phyloP scores from a whole-genome alignment of 1,140 invertebrate genomes.

The Drosophila virilis region DNA sequence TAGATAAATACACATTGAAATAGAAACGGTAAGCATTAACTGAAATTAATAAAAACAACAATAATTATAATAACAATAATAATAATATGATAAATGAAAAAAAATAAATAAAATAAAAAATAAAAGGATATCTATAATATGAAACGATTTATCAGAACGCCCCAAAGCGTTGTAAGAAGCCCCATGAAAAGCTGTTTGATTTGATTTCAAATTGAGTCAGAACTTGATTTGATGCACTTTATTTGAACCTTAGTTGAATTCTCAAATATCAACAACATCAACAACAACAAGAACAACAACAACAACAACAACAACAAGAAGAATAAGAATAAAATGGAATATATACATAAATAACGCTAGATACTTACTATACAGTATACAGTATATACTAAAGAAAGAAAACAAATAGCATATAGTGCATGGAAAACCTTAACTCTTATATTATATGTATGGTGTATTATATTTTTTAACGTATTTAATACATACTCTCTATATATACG shows the following conservation, averaged over 20 bases:
- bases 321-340: constrained; percentile 22
- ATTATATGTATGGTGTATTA: constrained; percentile 83
- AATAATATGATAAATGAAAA: constrained; percentile 8
- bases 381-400: constrained; percentile 36
- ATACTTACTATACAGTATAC: constrained; percentile 12
- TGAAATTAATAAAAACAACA: constrained; percentile 30
- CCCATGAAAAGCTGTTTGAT: constrained; percentile 52
- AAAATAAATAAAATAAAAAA: constrained; percentile 10
- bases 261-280: constrained; percentile 60
- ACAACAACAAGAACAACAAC: constrained; percentile 22
- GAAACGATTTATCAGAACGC: constrained; percentile 4
- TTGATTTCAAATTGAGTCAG: constrained; percentile 43
- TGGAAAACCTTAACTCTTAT: constrained; percentile 72
- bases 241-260: constrained; percentile 63
- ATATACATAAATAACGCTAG: constrained; percentile 36
- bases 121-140: constrained; percentile 5
- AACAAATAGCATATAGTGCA: constrained; percentile 63
- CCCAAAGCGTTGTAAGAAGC: constrained; percentile 26
- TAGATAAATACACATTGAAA: constrained; percentile 64
- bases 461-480: constrained; percentile 81
- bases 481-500: constrained; percentile 65
- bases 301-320: constrained; percentile 22
- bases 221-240: constrained; percentile 34
- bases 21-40: constrained; percentile 59
- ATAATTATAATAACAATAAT: constrained; percentile 24